Evolutionary conservation across 2,888 invertebrate genomes (phyloP), one percentile per base, ranked within the genome.

Genomic region (Pachliopta kotzebuea): DNA sequence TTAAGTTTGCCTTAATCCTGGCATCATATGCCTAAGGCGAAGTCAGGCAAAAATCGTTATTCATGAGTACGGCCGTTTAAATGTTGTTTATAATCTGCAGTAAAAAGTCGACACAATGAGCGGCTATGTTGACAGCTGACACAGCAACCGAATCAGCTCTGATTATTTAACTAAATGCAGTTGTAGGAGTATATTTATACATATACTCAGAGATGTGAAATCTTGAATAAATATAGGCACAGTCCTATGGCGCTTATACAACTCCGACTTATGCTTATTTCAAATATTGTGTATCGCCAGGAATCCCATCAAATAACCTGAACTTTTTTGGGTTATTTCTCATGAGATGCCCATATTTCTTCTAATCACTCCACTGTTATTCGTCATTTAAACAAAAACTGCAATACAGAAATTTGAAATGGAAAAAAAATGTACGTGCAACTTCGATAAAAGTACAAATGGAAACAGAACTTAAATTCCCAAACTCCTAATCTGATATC

Each of bases 1-100:
- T 88, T 82, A 77, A 80, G 79, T 83, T 81, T 77, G 76, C 76
- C 77, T 76, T 87, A 87, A 88, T 86, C 86, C 81, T 73, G 74
- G 77, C 75, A 75, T 74, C 75, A 75, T 75, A 74, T 81, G 87
- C 84, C 83, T 71, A 78, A 80, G 81, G 84, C 83, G 79, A 76
- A 73, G 72, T 75, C 76, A 70, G 67, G 70, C 68, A 79, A 74
- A 79, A 79, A 81, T 85, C 81, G 85, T 85, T 89, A 90, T 90
- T 88, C 89, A 90, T 88, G 81, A 76, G 78, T 74, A 87, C 88
- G 90, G 69, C 74, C 90, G 88, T 90, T 90, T 89, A 85, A 86
- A 88, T 87, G 88, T 89, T 85, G 81, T 76, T 84, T 81, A 79
- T 87, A 86, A 86, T 86, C 78, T 79, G 79, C 78, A 76, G 78